Evolutionary conservation across 1,140 invertebrate genomes (phyloP), one percentile per base, ranked within the genome.

Genomic region (Hyphantria cunea): DNA sequence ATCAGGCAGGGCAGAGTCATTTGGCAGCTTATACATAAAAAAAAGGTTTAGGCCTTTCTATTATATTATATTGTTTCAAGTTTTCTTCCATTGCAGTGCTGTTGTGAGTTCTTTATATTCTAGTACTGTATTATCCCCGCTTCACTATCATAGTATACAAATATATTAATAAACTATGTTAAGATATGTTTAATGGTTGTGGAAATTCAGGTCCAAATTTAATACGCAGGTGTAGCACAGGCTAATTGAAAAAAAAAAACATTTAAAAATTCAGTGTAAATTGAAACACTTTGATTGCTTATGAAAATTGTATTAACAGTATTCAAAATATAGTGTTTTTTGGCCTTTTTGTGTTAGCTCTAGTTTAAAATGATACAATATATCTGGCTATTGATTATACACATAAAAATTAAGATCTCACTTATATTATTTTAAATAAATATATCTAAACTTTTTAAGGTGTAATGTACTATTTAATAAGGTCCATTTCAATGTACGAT

Each of bases 181-280:
- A 47, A 33, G 33, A 48, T 48, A 44, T 58, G 34, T 42, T 48
- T 48, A 37, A 58, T 58, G 54, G 54, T 58, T 58, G 54, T 58
- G 54, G 44, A 58, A 58, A 58, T 37, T 58, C 54, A 58, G 54
- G 54, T 58, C 54, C 44, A 58, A 58, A 58, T 48, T 34, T 58
- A 45, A 12, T 44, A 32, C 47, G 54, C 41, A 13, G 41, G 6
- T n/a, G 6, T 44, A 44, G 41, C 41, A 13, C 6, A n/a, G n/a
- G 12, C 12, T 13, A 44, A 12, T 44, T 6, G 41, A 11, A 11
- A 8, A 37, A 11, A 11, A 7, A 25, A 25, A n/a, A n/a, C n/a
- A n/a, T 25, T 3, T 25, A 25, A 25, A 25, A 25, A 25, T 3
- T 25, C 17, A 25, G 17, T 25, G 17, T 25, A 5, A 25, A 3